These are phyloP conservation scores for Neotoma lepida DNA, from an alignment of 2,113 vertebrate genomes.

Conservation along the genomic window DNA sequence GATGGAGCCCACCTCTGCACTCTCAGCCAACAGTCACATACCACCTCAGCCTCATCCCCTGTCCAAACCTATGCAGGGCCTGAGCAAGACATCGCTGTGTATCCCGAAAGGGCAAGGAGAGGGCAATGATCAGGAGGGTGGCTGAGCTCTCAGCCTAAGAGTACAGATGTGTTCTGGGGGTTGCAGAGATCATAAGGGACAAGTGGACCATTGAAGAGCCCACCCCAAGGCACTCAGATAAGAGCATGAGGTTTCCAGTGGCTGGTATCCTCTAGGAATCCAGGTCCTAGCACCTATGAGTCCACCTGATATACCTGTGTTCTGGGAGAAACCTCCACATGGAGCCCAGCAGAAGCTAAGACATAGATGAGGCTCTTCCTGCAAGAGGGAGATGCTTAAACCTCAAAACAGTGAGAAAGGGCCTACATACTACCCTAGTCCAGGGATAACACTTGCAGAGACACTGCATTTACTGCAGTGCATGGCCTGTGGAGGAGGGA, in stretches of 20 bases:
- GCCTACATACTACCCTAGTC: too few relatives aligned
- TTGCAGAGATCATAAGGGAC: background rate
- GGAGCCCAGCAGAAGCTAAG: too few relatives aligned
- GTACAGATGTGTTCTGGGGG: too few relatives aligned
- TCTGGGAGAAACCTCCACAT: accelerated
- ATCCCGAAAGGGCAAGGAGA: accelerated
- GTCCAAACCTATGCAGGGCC: background rate
- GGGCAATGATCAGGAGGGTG: background rate
- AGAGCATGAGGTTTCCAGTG: background rate
- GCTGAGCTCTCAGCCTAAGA: background rate
- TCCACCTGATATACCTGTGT: too few relatives aligned
- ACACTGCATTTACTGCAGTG: background rate
- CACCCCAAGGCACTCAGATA: accelerated
- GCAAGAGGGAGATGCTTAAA: background rate
- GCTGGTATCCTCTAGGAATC: background rate
- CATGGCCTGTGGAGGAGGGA: too few relatives aligned
- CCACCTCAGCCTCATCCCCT: background rate
- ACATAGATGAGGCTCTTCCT: too few relatives aligned
- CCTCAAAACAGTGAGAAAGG: background rate
- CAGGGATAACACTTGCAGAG: background rate
- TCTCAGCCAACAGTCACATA: accelerated
- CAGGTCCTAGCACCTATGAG: background rate
- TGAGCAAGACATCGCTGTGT: accelerated
- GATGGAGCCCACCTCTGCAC: accelerated
- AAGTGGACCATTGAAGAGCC: background rate